A percentile compares a stretch with the other conserved stretches of the same genome.
Conservation (phyloP, 2,888 invertebrate species). For the Brachyptera putata region DNA sequence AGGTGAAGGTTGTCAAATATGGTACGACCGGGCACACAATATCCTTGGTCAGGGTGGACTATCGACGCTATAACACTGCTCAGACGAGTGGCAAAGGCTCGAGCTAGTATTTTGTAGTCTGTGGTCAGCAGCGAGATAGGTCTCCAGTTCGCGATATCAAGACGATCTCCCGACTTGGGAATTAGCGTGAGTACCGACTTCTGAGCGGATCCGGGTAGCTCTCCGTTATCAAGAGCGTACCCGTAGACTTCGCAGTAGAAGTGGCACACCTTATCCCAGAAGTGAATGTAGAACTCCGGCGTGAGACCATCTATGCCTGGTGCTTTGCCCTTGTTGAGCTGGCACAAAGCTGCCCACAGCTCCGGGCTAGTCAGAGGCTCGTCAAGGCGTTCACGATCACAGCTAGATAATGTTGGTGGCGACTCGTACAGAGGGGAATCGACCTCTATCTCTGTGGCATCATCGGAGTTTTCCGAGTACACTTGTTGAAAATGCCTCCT, state of each 20-base stretch:
- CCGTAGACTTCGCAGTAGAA: neutral
- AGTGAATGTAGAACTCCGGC: neutral
- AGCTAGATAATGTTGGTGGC: neutral
- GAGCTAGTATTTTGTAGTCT: too few relatives aligned
- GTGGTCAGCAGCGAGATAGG: too few relatives aligned
- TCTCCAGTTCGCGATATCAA: too few relatives aligned
- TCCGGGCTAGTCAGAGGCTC: neutral
- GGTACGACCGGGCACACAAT: too few relatives aligned
- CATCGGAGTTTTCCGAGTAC: neutral
- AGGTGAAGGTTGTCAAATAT: too few relatives aligned
- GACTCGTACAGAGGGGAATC: slow-evolving; percentile 2
- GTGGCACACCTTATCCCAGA: neutral
- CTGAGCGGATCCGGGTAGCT: too few relatives aligned
- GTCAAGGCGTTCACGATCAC: neutral
- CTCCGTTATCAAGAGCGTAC: neutral
- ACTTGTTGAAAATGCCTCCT: neutral
- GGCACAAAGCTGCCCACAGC: neutral
- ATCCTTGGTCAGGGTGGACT: too few relatives aligned
- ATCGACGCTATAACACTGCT: too few relatives aligned
- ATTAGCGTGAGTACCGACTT: too few relatives aligned
- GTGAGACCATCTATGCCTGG: slow-evolving; percentile 20
- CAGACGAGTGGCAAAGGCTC: too few relatives aligned
- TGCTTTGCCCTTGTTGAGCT: neutral
- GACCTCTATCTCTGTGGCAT: neutral
- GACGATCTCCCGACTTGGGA: too few relatives aligned